These are phyloP conservation scores for Aphidius ervi DNA, from an alignment of 1,140 invertebrate species.

Conservation along the genomic window DNA sequence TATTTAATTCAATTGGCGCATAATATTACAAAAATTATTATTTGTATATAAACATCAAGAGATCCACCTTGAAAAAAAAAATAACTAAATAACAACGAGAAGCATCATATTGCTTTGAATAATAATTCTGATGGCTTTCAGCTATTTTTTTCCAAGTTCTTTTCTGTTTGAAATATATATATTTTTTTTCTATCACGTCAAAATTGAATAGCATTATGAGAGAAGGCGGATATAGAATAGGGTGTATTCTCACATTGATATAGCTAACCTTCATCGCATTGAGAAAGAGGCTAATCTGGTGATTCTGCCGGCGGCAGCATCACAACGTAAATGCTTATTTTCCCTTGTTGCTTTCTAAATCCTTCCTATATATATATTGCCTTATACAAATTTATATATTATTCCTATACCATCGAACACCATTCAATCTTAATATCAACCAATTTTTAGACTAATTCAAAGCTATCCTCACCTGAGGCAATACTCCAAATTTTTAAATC, in stretches of 20 bases:
- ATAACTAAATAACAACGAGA: too few relatives aligned
- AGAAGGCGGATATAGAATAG: slow-evolving; percentile 20
- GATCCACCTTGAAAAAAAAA: slow-evolving; percentile 5
- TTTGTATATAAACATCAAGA: slow-evolving; percentile 16
- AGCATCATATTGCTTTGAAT: too few relatives aligned
- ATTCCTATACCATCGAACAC: too few relatives aligned
- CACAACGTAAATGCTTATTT: too few relatives aligned
- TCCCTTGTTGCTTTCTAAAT: too few relatives aligned
- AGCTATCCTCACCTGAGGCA: too few relatives aligned
- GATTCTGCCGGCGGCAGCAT: slow-evolving; percentile 34
- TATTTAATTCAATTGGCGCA: slow-evolving; percentile 16
- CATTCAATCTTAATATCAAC: too few relatives aligned
- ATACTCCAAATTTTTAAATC: too few relatives aligned
- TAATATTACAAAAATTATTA: slow-evolving; percentile 21
- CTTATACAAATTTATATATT: too few relatives aligned
- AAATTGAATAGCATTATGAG: slow-evolving; percentile 5
- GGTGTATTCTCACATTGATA: slow-evolving; percentile 24
- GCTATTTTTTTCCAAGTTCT: background rate
- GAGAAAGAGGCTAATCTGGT: slow-evolving; percentile 39
- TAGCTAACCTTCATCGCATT: slow-evolving; percentile 24
- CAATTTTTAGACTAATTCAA: too few relatives aligned
- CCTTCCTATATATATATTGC: too few relatives aligned
- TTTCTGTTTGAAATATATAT: slow-evolving; percentile 8
- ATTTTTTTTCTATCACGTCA: slow-evolving; percentile 10
- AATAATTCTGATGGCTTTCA: too few relatives aligned